phyloP scores from a whole-genome alignment of 1,140 invertebrate species.

The Drosophila navojoa region DNA sequence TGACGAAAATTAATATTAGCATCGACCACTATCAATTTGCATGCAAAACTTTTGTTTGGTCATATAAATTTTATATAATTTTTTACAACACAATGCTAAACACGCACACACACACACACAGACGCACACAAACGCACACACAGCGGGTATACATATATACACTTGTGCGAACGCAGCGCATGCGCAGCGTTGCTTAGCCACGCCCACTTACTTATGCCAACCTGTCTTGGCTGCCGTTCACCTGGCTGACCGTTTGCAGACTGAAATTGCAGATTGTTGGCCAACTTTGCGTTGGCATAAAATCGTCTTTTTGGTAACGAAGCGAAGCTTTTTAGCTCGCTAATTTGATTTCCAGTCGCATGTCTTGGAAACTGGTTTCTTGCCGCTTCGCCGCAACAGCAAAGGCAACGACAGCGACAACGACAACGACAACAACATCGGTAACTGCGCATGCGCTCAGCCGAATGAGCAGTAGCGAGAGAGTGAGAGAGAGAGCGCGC shows the following conservation, averaged over 20 bases:
- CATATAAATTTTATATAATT: slow-evolving; percentile 48
- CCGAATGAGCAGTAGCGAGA: slow-evolving; percentile 1
- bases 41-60: slow-evolving; percentile 33
- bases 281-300: slow-evolving; percentile 75
- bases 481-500: slow-evolving; percentile 1
- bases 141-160: slow-evolving; percentile 25
- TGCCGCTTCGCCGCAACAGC: slow-evolving; percentile 59
- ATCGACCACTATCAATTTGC: slow-evolving; percentile 9
- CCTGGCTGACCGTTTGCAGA: slow-evolving; percentile 82
- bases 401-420: too few relatives aligned
- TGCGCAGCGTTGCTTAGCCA: slow-evolving; percentile 46
- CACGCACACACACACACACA: slow-evolving; percentile 14
- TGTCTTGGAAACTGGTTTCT: slow-evolving; percentile 66
- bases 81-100: slow-evolving; percentile 34
- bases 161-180: slow-evolving; percentile 54
- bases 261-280: slow-evolving; percentile 82
- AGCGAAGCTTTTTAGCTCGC: slow-evolving; percentile 58
- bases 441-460: slow-evolving; percentile 63
- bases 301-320: slow-evolving; percentile 49
- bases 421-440: too few relatives aligned
- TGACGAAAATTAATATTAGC: slow-evolving; percentile 4
- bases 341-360: slow-evolving; percentile 65
- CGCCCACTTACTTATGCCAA: slow-evolving; percentile 73
- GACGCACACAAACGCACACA: slow-evolving; percentile 3
- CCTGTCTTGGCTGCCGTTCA: slow-evolving; percentile 78